Conservation (phyloP, 2,888 invertebrate species). For the Tetanocera ferruginea region DNA sequence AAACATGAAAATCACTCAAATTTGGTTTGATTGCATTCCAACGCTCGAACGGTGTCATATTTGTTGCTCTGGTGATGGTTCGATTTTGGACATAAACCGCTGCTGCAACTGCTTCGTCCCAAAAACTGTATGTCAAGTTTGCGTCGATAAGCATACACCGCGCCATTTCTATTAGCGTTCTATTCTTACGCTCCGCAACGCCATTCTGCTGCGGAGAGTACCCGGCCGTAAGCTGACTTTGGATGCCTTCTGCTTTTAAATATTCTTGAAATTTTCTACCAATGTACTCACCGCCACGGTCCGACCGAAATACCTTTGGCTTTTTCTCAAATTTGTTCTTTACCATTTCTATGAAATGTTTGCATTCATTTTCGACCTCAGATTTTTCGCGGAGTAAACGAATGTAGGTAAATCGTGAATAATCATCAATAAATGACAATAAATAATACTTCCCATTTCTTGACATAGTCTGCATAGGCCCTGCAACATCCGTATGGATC, state of each 20-base stretch:
- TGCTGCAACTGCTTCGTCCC: no score
- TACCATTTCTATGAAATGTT: not conserved
- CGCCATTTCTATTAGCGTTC: not conserved
- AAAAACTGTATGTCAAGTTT: no score
- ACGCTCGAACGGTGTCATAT: not conserved
- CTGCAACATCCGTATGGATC: no score
- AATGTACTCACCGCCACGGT: not conserved
- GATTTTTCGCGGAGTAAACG: no score
- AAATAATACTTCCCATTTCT: not conserved
- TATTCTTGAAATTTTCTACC: not conserved
- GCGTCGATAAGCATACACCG: not conserved
- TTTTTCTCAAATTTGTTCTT: conserved; percentile 7
- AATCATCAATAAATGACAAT: conserved; percentile 21
- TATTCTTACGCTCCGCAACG: not conserved
- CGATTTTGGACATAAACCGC: no score
- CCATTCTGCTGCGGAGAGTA: not conserved
- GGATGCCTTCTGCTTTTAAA: not conserved
- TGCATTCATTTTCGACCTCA: not conserved
- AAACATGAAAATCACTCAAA: no score
- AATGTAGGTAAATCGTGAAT: conserved; percentile 12
- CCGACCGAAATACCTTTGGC: conserved; percentile 2
- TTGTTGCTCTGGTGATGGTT: no score
- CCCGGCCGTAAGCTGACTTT: not conserved
- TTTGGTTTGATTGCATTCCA: no score
- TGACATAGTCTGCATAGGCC: no score